Evolutionary conservation across 2,888 invertebrate species (phyloP), one percentile per base, ranked within the genome.

Genomic region (Iphiclides podalirius): DNA sequence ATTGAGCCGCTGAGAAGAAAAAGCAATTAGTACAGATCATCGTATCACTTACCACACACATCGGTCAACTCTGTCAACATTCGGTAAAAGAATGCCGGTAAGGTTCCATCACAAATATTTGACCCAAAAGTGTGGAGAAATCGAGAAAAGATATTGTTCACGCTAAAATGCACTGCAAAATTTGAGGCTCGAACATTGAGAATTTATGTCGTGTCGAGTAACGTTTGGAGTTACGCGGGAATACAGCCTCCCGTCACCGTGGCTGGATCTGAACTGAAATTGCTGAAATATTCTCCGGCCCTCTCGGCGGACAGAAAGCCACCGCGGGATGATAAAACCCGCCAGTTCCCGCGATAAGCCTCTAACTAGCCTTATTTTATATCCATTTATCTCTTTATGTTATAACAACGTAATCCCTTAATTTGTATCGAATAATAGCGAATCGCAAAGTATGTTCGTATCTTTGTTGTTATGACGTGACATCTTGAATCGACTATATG

Each of bases 311-410:
- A 47, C 45, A 49, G 50, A 53, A 56, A 54, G 49, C 64, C 53
- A 63, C 59, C 59, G 56, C 51, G 66, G 67, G 63, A 64, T 72
- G 76, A 76, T 77, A 75, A 68, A 77, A 67, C 71, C 65, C 64
- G 61, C 62, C 67, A 67, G 70, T 72, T 64, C 70, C 70, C 60
- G 63, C 66, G 66, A 69, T 80, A 79, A 81, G 75, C 77, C 73
- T 69, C 76, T 77, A 75, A 79, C 63, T 58, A 59, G 49, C 44
- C 61, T 64, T 67, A 67, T 64, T 68, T 69, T 58, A 42, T 37
- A 28, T 31, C 40, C 28, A 35, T 49, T 44, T 49, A 43, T 43
- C 39, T 44, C 34, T 42, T 31, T 15, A 48, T 48, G 14, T 48
- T 16, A 26, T 36, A 47, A 36, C 31, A 42, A 36, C 23, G 28